Evolutionary conservation across 1,140 invertebrate genomes (phyloP), one percentile per base, ranked within the genome.

Genomic region (Asobara japonica): DNA sequence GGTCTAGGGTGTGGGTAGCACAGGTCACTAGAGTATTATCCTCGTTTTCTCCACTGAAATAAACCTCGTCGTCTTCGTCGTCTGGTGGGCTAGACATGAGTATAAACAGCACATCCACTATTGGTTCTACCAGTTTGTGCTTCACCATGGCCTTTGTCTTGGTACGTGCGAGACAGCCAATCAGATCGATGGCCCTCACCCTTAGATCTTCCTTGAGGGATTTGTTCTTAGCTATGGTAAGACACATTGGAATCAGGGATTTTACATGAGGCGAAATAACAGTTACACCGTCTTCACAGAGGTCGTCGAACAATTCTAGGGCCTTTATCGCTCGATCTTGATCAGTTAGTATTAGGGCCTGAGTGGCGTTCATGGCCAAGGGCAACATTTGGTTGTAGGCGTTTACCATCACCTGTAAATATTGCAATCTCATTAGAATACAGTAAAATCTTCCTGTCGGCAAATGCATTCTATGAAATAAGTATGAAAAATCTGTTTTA

Each of bases 101-200:
- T 27, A 87, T 85, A 78, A 95, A 94, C 3, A 95, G 77, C 8
- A 91, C 89, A 45, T 89, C 86, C 11, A 96, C 84, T 22, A 94
- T 93, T 1, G 93, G 92, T 56, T 91, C 89, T 20, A 94, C 86
- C 7, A 95, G 80, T 79, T 94, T 93, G 71, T 93, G 89, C 77
- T 95, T 95, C 18, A 93, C 82, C 27, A 95, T 89, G 1, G 90
- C 88, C 85, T 94, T 94, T 80, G 94, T 94, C 79, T 94, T 94
- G 0, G 90, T 82, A 62, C 89, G 88, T 0, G 89, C 89, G 10
- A 95, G 77, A 79, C 89, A 91, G 0, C 91, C 90, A 41, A 95
- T 86, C 68, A 93, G 91, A 62, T 87, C 87, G 13, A 95, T 88
- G 10, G 92, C 90, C 86, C 93, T 93, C 10, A 92, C 88, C 82